These are phyloP conservation scores for Microchirus variegatus DNA, from an alignment of 2,797 vertebrate genomes.

Conservation along the genomic window DNA sequence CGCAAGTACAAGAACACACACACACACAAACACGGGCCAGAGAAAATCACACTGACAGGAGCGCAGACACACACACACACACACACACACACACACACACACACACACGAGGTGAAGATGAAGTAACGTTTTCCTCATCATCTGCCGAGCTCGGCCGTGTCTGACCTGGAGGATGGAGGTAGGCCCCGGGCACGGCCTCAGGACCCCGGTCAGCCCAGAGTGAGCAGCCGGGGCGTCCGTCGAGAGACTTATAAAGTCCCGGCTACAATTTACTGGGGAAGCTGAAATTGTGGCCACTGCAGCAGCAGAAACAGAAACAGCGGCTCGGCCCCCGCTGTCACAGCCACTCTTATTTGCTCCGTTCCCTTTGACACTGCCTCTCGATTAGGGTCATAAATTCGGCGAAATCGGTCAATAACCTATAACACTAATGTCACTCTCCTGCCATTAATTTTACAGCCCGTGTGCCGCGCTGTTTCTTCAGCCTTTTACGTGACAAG, in stretches of 20 bases:
- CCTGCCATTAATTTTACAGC: constrained; percentile 75
- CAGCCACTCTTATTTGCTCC: constrained; percentile 70
- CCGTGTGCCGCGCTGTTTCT: constrained; percentile 67
- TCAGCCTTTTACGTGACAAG: constrained; percentile 63
- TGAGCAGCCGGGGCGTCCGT: constrained; percentile 32
- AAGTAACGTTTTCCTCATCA: constrained; percentile 69
- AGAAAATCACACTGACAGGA: constrained; percentile 43
- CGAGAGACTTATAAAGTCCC: constrained; percentile 69
- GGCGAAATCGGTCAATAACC: constrained; percentile 81
- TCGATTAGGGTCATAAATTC: constrained; percentile 81
- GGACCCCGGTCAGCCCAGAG: constrained; percentile 49
- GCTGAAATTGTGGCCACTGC: constrained; percentile 55
- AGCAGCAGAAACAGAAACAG: constrained; percentile 43
- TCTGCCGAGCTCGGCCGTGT: constrained; percentile 46
- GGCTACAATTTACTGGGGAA: constrained; percentile 60
- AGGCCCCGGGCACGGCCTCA: constrained; percentile 53
- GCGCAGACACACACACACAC: background rate
- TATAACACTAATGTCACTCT: constrained; percentile 82
- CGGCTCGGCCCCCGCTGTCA: constrained; percentile 48
- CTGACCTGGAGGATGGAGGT: constrained; percentile 64
- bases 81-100: constrained; percentile 11
- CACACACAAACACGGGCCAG: no score
- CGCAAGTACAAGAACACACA: no score
- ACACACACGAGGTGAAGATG: constrained; percentile 62
- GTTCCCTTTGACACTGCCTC: constrained; percentile 70